Evolutionary conservation across 2,888 invertebrate species (phyloP), one percentile per base, ranked within the genome.

Genomic region (Opisthograptis luteolata): DNA sequence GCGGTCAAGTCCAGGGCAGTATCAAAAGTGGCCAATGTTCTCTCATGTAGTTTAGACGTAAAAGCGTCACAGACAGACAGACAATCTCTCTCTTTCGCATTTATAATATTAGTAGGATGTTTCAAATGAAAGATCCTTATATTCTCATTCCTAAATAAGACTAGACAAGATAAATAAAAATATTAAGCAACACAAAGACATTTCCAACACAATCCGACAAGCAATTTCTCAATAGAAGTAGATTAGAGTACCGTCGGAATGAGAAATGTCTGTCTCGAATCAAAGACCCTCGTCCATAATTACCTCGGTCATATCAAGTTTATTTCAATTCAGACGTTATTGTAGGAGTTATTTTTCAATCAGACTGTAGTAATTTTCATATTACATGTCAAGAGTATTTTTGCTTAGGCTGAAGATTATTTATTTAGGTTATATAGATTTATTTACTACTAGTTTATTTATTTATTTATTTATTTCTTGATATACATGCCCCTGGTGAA

Each of bases 311-410:
- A 39, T 10, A 27, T 20, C 22, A 24, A 34, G 25, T 36, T 24
- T 45, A 7, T 13, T 28, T 10, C 28, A 51, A 31, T 41, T 40
- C 34, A 12, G 37, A 10, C 20, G n/a, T n/a, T 14, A 36, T 36
- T 36, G 35, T 13, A 12, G 9, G n/a, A 25, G 47, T 36, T 25
- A 48, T 48, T 48, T 47, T 47, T 35, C 47, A 47, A 42, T 48
- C 36, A 30, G 31, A 36, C 20, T 28, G 10, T 12, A 24, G 24
- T 15, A 4, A 15, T 32, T n/a, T n/a, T 37, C 3, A 17, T 10
- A n/a, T 22, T 3, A 24, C 1, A 4, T 9, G 9, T 9, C 25
- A 25, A 25, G 25, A 25, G 25, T n/a, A 5, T 17, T n/a, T n/a
- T 7, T 7, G 20, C 1, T 3, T 20, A 20, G 20, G 7, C 7